phyloP scores from a whole-genome alignment of 2,888 invertebrate genomes.

The Operophtera brumata region DNA sequence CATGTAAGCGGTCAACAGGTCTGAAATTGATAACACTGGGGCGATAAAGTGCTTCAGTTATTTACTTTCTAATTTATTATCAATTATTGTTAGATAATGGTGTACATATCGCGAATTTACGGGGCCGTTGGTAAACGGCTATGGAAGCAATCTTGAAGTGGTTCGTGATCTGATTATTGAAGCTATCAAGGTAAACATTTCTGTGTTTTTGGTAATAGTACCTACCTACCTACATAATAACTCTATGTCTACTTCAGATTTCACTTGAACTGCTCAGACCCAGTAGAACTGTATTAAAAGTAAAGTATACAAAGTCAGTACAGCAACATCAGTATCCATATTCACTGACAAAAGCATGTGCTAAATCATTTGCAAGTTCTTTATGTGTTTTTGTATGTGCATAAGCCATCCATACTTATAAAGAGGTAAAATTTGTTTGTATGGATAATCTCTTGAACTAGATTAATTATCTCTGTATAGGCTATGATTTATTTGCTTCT shows the following conservation, averaged over 20 bases:
- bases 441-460: too few relatives aligned
- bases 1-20: slow-evolving; percentile 3
- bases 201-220: background rate
- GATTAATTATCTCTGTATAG: too few relatives aligned
- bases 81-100: slow-evolving; percentile 44
- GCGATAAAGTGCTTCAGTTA: slow-evolving; percentile 30
- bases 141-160: slow-evolving; percentile 35
- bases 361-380: background rate
- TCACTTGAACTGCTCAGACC: background rate
- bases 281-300: too few relatives aligned
- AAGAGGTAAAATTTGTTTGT: too few relatives aligned
- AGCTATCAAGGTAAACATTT: slow-evolving; percentile 12
- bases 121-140: slow-evolving; percentile 42
- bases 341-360: background rate
- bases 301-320: too few relatives aligned
- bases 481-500: too few relatives aligned
- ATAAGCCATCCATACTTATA: too few relatives aligned
- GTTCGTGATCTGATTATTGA: slow-evolving; percentile 14
- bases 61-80: slow-evolving; percentile 54
- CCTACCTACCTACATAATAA: too few relatives aligned
- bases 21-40: slow-evolving; percentile 62
- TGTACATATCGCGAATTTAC: slow-evolving; percentile 36
- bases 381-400: too few relatives aligned
- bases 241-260: too few relatives aligned
- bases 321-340: too few relatives aligned